A percentile compares a stretch with the other conserved stretches of the same genome.
These are phyloP conservation scores for Chymomyza costata DNA, from an alignment of 1,140 invertebrate genomes.

Conservation along the genomic window DNA sequence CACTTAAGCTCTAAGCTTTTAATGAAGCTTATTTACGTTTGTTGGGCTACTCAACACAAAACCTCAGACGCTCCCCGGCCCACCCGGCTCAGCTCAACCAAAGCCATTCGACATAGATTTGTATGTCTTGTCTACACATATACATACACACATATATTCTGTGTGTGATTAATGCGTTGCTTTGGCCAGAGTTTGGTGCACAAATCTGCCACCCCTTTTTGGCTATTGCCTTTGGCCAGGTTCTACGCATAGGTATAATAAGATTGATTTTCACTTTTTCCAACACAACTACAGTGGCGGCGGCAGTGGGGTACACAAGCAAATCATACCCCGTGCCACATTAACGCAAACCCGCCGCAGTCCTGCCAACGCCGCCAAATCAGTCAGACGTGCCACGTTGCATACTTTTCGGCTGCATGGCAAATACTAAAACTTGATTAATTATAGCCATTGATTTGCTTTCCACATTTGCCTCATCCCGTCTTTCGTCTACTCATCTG, in stretches of 20 bases:
- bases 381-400: conserved; percentile 49
- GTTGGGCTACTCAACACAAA: background rate
- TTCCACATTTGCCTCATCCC: conserved; percentile 32
- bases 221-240: conserved; percentile 33
- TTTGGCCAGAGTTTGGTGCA: background rate
- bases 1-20: conserved; percentile 55
- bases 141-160: background rate
- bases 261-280: conserved; percentile 71
- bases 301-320: no score
- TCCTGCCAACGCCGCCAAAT: conserved; percentile 10
- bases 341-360: no score
- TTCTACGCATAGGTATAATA: conserved; percentile 55
- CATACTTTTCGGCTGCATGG: background rate
- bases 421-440: conserved; percentile 63
- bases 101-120: no score
- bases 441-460: conserved; percentile 70
- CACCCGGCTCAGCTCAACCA: no score
- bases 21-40: conserved; percentile 61
- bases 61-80: no score
- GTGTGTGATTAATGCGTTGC: conserved; percentile 35
- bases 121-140: no score
- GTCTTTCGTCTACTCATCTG: background rate
- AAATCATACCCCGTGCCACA: no score
- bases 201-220: background rate
- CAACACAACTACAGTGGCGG: no score